phyloP scores from a whole-genome alignment of 2,113 vertebrate genomes.

The Nettapus auritus region DNA sequence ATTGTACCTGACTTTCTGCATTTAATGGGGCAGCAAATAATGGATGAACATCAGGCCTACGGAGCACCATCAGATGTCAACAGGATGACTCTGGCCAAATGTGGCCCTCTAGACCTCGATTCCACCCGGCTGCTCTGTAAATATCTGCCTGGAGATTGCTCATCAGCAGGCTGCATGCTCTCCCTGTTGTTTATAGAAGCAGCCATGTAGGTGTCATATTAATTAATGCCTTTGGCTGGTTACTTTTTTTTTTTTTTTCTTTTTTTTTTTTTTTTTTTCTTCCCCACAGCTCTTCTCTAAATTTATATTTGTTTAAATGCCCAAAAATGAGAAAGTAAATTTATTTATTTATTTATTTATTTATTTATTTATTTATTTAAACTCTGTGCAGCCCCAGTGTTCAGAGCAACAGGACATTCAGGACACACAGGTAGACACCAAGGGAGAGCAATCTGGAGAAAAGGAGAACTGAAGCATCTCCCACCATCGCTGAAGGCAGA shows the following conservation, averaged over 20 bases:
- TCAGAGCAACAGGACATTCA: constrained; percentile 11
- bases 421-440: background rate
- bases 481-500: background rate
- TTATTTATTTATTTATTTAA: constrained; percentile 50
- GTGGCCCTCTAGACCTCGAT: background rate
- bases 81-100: rapidly evolving
- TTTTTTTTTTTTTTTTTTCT: background rate
- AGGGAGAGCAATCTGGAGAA: background rate
- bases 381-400: background rate
- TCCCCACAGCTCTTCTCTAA: background rate
- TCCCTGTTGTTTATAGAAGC: background rate
- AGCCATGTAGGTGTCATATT: background rate
- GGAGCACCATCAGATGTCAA: background rate
- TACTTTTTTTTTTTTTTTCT: background rate
- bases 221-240: constrained; percentile 21
- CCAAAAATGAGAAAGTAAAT: too few species aligned
- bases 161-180: background rate
- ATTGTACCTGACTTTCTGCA: background rate
- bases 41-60: background rate
- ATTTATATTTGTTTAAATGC: constrained; percentile 59
- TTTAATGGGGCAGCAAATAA: background rate
- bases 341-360: too few species aligned
- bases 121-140: rapidly evolving
- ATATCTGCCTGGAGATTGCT: background rate
- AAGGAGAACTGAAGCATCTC: background rate